Evolutionary conservation across 2,888 invertebrate species (phyloP), one percentile per base, ranked within the genome.

Genomic region (Xanthorhoe designata): DNA sequence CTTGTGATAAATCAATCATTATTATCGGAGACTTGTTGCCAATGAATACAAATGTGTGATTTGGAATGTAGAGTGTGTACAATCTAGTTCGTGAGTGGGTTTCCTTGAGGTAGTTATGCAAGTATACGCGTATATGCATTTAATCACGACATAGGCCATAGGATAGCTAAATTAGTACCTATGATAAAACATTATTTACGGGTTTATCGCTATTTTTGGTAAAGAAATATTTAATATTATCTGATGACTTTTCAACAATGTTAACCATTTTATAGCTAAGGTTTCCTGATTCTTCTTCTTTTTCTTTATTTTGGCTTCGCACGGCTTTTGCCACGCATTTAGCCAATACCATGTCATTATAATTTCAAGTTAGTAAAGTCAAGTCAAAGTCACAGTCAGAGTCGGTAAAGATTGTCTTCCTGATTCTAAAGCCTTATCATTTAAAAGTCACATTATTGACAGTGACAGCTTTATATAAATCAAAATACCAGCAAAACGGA

Each of bases 1-100:
- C 63, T 57, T 63, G 51, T 18, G 13, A 58, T 55, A 13, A 45
- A 63, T 63, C 57, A 47, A 58, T 63, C 52, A 56, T 19, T 32
- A 32, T 51, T 29, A 51, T 9, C 10, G 5, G 29, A 52, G 52
- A 10, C 52, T 53, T 13, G 45, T 19, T 53, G 32, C 45, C 0
- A 42, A 45, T 53, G 53, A 51, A 15, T 29, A 19, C 24, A 42
- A 56, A 56, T 35, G 38, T 13, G 8, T 6, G 32, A 58, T 58
- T 58, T 32, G 50, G 50, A 38, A 50, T 50, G 35, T 50, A 35
- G 17, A 17, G 13, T 24, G n/a, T 4, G 29, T 45, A 13, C 13
- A 13, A 45, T 1, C 9, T 47, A 45, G 13, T 58, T 13, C 58
- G 57, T 49, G 49, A 29, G 38, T 42, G 18, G 42, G 19, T 24